A percentile compares a stretch with the other conserved stretches of the same genome.
Conservation (phyloP, 2,888 invertebrate species). For the Cordilura impudica region DNA sequence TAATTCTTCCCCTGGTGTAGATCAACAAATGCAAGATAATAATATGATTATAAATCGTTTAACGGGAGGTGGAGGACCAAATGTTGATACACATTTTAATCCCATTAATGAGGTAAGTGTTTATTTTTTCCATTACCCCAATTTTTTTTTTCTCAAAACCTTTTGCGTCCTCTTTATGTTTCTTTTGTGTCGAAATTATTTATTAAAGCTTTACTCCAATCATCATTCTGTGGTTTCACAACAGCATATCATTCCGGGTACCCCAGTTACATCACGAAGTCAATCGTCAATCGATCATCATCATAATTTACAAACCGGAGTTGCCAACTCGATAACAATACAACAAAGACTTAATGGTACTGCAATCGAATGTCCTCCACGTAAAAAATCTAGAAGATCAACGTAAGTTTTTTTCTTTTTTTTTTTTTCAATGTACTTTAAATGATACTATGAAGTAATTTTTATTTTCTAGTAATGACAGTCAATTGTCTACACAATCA, state of each 20-base stretch:
- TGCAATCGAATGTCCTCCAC: constrained; percentile 81
- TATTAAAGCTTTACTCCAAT: constrained; percentile 72
- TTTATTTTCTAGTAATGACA: constrained; percentile 71
- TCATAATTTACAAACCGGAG: constrained; percentile 44
- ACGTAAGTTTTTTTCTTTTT: constrained; percentile 85
- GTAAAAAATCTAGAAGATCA: constrained; percentile 96
- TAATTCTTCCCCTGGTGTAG: constrained; percentile 87
- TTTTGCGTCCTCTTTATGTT: constrained; percentile 7
- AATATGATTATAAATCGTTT: constrained; percentile 71
- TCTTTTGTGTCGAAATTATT: constrained; percentile 30
- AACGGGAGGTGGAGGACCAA: constrained; percentile 53
- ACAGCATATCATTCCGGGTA: constrained; percentile 65
- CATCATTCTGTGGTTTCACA: constrained; percentile 70
- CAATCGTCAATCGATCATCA: constrained; percentile 68
- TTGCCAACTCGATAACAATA: constrained; percentile 66
- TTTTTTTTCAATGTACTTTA: too few species aligned
- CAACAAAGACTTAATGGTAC: constrained; percentile 74
- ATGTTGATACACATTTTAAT: constrained; percentile 75
- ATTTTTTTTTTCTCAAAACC: not conserved
- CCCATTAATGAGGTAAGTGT: constrained; percentile 76
- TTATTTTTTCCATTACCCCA: not conserved
- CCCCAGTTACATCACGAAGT: constrained; percentile 72
- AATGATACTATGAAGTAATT: too few species aligned
- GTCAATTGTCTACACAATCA: constrained; percentile 74
- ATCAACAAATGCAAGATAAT: constrained; percentile 79